phyloP scores from a whole-genome alignment of 2,888 invertebrate genomes.

The Coenonympha arcania region DNA sequence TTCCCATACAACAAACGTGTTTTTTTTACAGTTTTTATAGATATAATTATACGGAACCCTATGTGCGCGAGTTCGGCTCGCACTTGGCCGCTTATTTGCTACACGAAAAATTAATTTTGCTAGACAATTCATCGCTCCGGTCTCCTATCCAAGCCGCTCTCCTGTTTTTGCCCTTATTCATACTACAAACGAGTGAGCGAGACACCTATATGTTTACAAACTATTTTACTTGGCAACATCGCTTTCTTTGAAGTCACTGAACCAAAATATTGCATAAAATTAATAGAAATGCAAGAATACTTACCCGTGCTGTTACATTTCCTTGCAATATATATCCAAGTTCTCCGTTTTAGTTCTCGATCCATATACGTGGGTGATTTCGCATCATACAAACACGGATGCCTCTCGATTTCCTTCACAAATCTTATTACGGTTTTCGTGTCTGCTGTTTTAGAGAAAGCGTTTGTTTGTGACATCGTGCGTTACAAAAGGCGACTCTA shows the following conservation, averaged over 20 bases:
- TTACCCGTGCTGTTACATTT: slow-evolving; percentile 3
- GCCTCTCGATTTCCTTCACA: slow-evolving; percentile 7
- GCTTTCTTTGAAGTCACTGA: too few species aligned
- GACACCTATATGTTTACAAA: neutral
- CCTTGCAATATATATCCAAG: slow-evolving; percentile 6
- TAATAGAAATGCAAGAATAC: neutral
- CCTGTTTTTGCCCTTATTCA: neutral
- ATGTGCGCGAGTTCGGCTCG: too few species aligned
- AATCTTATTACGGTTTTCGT: slow-evolving; percentile 5
- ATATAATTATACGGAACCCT: too few species aligned
- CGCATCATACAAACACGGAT: slow-evolving; percentile 9
- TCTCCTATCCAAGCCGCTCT: neutral
- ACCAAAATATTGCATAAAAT: neutral
- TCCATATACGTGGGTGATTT: neutral
- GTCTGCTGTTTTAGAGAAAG: slow-evolving; percentile 4
- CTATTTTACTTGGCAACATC: neutral
- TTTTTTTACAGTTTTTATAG: too few species aligned
- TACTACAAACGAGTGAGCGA: neutral
- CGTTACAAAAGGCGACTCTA: neutral
- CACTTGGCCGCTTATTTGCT: too few species aligned
- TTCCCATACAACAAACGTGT: too few species aligned
- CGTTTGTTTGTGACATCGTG: neutral
- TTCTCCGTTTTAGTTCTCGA: neutral
- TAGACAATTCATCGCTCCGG: too few species aligned
- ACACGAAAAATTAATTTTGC: too few species aligned